These are phyloP conservation scores for Daphoenositta chrysoptera DNA, from an alignment of 2,113 vertebrate genomes.

Conservation along the genomic window DNA sequence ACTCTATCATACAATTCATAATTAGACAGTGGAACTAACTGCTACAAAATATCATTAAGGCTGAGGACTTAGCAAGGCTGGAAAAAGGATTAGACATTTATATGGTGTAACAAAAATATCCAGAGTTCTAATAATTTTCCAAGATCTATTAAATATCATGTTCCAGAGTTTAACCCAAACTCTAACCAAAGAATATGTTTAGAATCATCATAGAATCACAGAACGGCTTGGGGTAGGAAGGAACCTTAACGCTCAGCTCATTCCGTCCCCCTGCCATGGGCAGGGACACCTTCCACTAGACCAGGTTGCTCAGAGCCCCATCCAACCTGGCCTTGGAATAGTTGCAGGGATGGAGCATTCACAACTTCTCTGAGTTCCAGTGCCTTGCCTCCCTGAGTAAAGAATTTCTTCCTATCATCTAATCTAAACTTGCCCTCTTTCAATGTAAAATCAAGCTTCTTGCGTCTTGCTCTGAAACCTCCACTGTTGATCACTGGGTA, in stretches of 20 bases:
- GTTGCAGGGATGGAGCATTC: neutral
- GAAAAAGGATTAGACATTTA: constrained; percentile 39
- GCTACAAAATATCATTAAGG: constrained; percentile 51
- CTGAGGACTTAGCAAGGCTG: neutral
- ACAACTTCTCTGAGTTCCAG: neutral
- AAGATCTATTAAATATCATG: neutral
- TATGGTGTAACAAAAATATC: constrained; percentile 35
- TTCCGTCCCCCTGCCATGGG: neutral
- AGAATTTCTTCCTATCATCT: neutral
- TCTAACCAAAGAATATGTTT: neutral
- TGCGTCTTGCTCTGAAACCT: neutral
- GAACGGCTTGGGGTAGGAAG: neutral
- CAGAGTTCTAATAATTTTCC: constrained; percentile 16
- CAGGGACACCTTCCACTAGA: neutral
- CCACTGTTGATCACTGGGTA: neutral
- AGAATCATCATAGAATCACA: neutral
- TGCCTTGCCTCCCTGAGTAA: neutral
- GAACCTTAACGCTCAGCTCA: neutral
- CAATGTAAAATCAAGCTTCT: neutral
- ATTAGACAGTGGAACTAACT: constrained; percentile 59
- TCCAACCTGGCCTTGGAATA: neutral
- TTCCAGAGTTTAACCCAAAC: neutral
- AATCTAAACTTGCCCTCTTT: neutral
- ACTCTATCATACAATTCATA: constrained; percentile 53
- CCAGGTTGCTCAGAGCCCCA: neutral